phyloP scores from a whole-genome alignment of 2,113 vertebrate genomes.

The Burhinus bistriatus region DNA sequence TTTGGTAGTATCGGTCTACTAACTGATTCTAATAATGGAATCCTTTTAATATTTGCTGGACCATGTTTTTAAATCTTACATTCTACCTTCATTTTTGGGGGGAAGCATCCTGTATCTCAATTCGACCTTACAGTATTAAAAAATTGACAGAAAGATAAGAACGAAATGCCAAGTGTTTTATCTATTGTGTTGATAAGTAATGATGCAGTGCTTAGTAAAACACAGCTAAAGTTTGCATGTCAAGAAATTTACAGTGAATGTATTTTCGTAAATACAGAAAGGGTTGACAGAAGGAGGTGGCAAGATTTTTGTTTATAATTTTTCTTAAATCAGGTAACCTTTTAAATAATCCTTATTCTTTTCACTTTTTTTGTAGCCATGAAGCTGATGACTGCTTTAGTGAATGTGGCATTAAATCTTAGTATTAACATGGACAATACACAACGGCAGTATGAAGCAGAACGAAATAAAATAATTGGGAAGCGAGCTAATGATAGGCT shows the following conservation, averaged over 20 bases:
- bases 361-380: conserved; percentile 79
- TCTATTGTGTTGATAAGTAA: background rate
- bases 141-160: background rate
- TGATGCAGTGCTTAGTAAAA: background rate
- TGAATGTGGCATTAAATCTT: conserved; percentile 98
- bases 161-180: background rate
- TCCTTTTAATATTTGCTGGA: background rate
- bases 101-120: background rate
- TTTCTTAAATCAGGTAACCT: background rate
- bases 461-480: conserved; percentile 96
- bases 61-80: background rate
- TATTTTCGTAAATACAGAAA: background rate
- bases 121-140: background rate
- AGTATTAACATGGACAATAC: conserved; percentile 99
- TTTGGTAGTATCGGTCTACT: background rate
- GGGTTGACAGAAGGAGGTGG: background rate
- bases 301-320: background rate
- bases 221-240: fast-evolving
- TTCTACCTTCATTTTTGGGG: background rate
- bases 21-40: background rate
- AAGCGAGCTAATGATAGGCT: conserved; percentile 95
- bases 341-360: background rate
- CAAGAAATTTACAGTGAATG: background rate
- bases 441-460: conserved; percentile 95
- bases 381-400: conserved; percentile 99